These are phyloP conservation scores for fruit fly (Drosophila melanogaster) DNA, from an alignment of 1,140 invertebrate species.

Conservation along the genomic window Release_6_plus_ISO1_MT NT_037436.4:8671001-8671500, in stretches of 20 bases:
- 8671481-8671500: slow-evolving; percentile 59
- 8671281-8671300: slow-evolving; percentile 84
- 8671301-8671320: slow-evolving; percentile 60
- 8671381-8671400: slow-evolving; percentile 55
- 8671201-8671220: slow-evolving; percentile 45
- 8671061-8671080: slow-evolving; percentile 78
- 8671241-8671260: slow-evolving; percentile 83
- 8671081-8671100: slow-evolving; percentile 12
- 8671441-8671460: slow-evolving; percentile 70
- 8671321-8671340: slow-evolving; percentile 14
- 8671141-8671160: slow-evolving; percentile 10
- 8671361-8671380: slow-evolving; percentile 41
- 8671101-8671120: slow-evolving; percentile 13
- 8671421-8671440: slow-evolving; percentile 83
- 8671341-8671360: slow-evolving; percentile 12
- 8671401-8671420: slow-evolving; percentile 58
- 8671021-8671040: slow-evolving; percentile 68
- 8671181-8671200: not conserved
- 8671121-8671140: slow-evolving; percentile 16
- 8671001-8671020: slow-evolving; percentile 16
- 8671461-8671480: slow-evolving; percentile 32
- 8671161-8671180: not conserved
- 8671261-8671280: slow-evolving; percentile 84
- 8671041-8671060: slow-evolving; percentile 83
- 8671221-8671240: slow-evolving; percentile 73